Evolutionary conservation across 2,888 invertebrate genomes (phyloP), one percentile per base, ranked within the genome.

Genomic region (Heliconius ismenius): DNA sequence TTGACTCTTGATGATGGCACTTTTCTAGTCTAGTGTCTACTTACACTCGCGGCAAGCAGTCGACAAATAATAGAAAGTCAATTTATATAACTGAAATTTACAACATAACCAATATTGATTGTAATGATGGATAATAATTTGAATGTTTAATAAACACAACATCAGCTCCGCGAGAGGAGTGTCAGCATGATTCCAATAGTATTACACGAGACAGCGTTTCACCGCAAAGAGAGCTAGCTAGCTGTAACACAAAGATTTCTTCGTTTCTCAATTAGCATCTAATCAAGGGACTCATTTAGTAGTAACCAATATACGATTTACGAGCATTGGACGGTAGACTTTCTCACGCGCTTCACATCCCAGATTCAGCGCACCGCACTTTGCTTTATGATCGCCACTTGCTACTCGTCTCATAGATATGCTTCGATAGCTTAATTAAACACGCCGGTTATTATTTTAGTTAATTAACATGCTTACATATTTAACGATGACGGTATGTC

Each of bases 201-300:
- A 83, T 82, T 81, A 82, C 74, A 73, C 82, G 83, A 86, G 82
- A 88, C 89, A 87, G 84, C 81, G 83, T 86, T 86, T 85, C 84
- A 83, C 82, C 78, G 83, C 84, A 84, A 85, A 84, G 83, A 79
- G 81, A 82, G 82, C 18, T 49, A 18, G 43, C 82, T 78, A 18
- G 43, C 82, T 78, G 81, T 78, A 76, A 78, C 77, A 90, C 88
- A 91, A 86, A 87, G 89, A 88, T 87, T 85, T 86, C 88, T 86
- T 91, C 89, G 85, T 89, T 87, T 88, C 83, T 91, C 89, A 90
- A 92, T 92, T 90, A 91, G 87, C 87, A 86, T 89, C 87, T 84
- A 89, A 91, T 92, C 89, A 91, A 91, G 87, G 87, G 88, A 86
- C 87, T 88, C 90, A 87, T 91, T 92, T 88, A 91, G 85, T 88